A percentile compares a stretch with the other conserved stretches of the same genome.
These are phyloP conservation scores for Pteromalus puparum DNA, from an alignment of 1,140 invertebrate genomes.

Conservation along the genomic window DNA sequence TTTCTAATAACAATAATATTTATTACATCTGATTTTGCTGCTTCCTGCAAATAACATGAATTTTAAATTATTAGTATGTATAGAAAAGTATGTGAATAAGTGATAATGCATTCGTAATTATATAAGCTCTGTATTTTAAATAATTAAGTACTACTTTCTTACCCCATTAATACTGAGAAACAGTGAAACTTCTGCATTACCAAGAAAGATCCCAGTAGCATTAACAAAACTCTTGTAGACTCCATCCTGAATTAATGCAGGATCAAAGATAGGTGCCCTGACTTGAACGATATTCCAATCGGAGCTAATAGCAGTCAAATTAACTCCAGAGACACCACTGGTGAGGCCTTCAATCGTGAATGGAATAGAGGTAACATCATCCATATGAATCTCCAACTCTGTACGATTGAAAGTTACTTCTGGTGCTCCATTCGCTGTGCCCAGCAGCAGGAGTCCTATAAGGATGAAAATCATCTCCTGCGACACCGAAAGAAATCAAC, in stretches of 20 bases:
- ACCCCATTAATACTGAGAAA: conserved; percentile 48
- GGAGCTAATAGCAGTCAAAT: conserved; percentile 47
- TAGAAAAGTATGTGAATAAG: background rate
- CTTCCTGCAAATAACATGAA: conserved; percentile 24
- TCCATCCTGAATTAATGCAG: conserved; percentile 24
- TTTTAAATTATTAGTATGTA: background rate
- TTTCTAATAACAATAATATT: conserved; percentile 80
- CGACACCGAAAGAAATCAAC: conserved; percentile 4
- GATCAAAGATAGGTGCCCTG: conserved; percentile 36
- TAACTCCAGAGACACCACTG: conserved; percentile 10
- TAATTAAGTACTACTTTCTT: conserved; percentile 44
- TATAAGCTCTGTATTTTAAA: background rate
- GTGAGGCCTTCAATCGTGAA: conserved; percentile 47
- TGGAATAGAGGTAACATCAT: conserved; percentile 47
- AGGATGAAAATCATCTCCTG: conserved; percentile 54
- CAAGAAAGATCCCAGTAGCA: conserved; percentile 80
- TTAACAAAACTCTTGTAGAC: conserved; percentile 73
- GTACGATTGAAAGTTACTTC: conserved; percentile 30
- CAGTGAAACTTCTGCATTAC: conserved; percentile 71
- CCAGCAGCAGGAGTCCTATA: conserved; percentile 26
- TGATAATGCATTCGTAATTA: too few species aligned
- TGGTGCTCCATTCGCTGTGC: background rate
- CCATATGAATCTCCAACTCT: conserved; percentile 54
- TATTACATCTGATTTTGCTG: conserved; percentile 65
- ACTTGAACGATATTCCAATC: conserved; percentile 49